Base-by-base conservation (phyloP, 2,113 vertebrate genomes). In the Cebus imitator region DNA sequence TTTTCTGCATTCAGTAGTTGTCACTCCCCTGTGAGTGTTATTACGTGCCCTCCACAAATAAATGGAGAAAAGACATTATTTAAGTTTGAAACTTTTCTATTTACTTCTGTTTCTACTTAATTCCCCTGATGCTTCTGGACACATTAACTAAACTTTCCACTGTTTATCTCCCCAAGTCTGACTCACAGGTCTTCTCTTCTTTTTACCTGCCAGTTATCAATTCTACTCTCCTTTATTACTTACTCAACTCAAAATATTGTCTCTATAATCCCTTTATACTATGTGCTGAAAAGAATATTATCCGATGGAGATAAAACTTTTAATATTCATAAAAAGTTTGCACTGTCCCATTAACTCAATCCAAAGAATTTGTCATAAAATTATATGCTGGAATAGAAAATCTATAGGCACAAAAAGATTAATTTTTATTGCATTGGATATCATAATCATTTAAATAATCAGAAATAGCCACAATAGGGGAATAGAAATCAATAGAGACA, bases 1-100 rank as follows among this genome's bases (percentile, higher is more conserved):
- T 76, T 92, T 90, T 57, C 79, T 83, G 37, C 95, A 90, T 92
- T 82, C 80, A 83, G 57, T 30, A 89, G 73, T 83, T 95, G 86
- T 82, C 83, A 66, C 35, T 83, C 50, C 14, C 48, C 57, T 86
- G 13, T 85, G 37, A 95, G 35, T 86, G 61, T 61, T 94, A 90
- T 55, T 83, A 92, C 9, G 30, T 58, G 16, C n/a, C 80, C 52
- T 96, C 75, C 79, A 52, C 52, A 95, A 91, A 90, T 83, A 96
- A 92, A 92, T 90, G 48, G 70, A 96, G 73, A 90, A 92, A 91
- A 91, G 58, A 95, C 73, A 92, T 93, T n/a, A 88, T 40, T 82
- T 90, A 79, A 32, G 79, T 86, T 91, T 92, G 90, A 96, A 48
- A 37, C 52, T 92, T 90, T 91, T 48, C 68, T 89, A 57, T 66